Evolutionary conservation across 30 jellyfish, hydroid and myxozoan genomes (phyloP), one percentile per base, ranked within the genome.

Genomic region (Aurelia sp.): DNA sequence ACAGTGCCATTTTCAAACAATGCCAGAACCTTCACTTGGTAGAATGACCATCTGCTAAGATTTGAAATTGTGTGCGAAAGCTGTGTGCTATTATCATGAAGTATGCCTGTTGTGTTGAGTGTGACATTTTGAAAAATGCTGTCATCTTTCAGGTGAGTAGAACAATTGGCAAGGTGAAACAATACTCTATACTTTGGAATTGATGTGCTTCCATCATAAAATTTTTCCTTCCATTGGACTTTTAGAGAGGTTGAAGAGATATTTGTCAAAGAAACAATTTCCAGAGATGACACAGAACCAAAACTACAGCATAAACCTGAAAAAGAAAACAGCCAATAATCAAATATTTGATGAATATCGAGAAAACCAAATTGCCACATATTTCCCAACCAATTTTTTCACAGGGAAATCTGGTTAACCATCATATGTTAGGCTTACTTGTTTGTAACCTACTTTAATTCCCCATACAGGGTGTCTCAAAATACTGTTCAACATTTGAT

Each of bases 11-110:
- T 71, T 3, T 76, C 53, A 31, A 59, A 59, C 17, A 84, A 21
- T n/a, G 78, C 82, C 12, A 50, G 7, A 61, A 84, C 63, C 68
- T 53, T 21, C 13, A 84, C 87, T 52, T 40, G 78, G 58, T 84
- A 84, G 66, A 74, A 41, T 53, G 93, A 50, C 93, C 93, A 84
- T 63, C 51, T 73, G 18, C 50, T 18, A 4, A 84, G 75, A 52
- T 65, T 58, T 23, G 82, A 10, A 6, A 84, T 27, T n/a, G 27
- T 61, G 62, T 71, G 51, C 9, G 57, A n/a, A 57, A 84, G 22
- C 40, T 16, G 58, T 20, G 76, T 19, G 27, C 22, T 55, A 22
- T 72, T 20, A 8, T 31, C 19, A 12, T 19, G 31, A 13, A 61
- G 21, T 59, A 76, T 33, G 30, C 0, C 17, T 23, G 66, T 64